Conservation (phyloP, 2,888 invertebrate genomes). For the Julus scanicus region DNA sequence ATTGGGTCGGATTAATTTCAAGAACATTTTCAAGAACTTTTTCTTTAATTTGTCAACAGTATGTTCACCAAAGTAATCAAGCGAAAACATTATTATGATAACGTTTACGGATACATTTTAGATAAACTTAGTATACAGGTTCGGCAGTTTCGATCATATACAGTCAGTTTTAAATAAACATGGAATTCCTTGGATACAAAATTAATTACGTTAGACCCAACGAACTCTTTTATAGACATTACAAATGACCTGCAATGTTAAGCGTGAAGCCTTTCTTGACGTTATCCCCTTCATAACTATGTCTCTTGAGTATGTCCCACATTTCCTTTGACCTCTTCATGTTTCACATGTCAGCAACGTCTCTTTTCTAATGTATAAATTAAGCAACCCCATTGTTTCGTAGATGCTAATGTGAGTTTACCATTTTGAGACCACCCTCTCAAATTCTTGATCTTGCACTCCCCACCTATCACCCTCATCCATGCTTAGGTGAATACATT, state of each 20-base stretch:
- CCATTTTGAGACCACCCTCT: neutral
- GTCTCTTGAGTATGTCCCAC: neutral
- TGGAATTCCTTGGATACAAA: constrained; percentile 14
- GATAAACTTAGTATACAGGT: too few relatives aligned
- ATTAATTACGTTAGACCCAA: neutral
- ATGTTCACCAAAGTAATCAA: too few relatives aligned
- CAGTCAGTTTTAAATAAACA: neutral
- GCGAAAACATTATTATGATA: too few relatives aligned
- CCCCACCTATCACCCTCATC: neutral
- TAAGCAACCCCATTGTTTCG: neutral
- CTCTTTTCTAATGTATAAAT: neutral
- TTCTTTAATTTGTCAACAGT: too few relatives aligned
- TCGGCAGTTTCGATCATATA: too few relatives aligned
- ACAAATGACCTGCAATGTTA: neutral
- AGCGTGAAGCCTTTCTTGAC: neutral
- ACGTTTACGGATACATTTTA: too few relatives aligned
- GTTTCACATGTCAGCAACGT: neutral
- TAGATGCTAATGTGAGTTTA: neutral
- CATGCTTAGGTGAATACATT: constrained; percentile 24
- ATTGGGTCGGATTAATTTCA: too few relatives aligned
- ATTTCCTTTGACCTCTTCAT: neutral
- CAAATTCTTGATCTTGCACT: neutral
- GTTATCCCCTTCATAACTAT: neutral
- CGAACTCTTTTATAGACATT: neutral
- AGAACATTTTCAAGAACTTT: too few relatives aligned